phyloP scores from a whole-genome alignment of 2,113 vertebrate genomes.

The Thamnaconus septentrionalis region DNA sequence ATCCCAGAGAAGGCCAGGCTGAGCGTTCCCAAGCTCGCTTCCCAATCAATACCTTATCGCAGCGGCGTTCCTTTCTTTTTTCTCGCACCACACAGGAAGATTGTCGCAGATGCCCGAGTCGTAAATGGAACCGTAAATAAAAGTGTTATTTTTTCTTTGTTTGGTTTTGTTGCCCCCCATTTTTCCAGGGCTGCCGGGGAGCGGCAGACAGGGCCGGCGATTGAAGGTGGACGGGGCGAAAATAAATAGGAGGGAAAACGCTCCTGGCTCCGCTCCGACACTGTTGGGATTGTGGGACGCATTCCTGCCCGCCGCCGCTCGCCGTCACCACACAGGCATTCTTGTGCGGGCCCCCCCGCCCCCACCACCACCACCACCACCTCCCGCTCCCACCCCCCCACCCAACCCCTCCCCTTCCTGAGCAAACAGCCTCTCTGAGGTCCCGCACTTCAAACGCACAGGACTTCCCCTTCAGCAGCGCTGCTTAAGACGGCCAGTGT shows the following conservation, averaged over 20 bases:
- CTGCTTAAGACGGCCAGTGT: constrained; percentile 67
- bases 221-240: constrained; percentile 62
- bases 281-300: constrained; percentile 73
- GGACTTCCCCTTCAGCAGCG: constrained; percentile 72
- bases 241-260: constrained; percentile 69
- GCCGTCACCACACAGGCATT: constrained; percentile 75
- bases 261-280: constrained; percentile 69
- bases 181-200: constrained; percentile 50
- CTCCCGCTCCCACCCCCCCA: too few relatives aligned
- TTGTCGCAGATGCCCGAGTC: constrained; percentile 4
- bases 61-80: too few relatives aligned
- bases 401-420: constrained; percentile 24
- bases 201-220: constrained; percentile 53
- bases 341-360: constrained; percentile 58
- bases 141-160: constrained; percentile 37
- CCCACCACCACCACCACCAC: too few relatives aligned
- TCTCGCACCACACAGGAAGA: constrained; percentile 1
- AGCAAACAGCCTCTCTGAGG: constrained; percentile 75
- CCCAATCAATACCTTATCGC: too few relatives aligned
- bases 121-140: constrained; percentile 40
- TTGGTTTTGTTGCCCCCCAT: too few relatives aligned
- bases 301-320: constrained; percentile 66
- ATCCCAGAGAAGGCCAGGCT: too few relatives aligned
- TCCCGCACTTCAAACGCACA: constrained; percentile 74
- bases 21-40: too few relatives aligned